Percentiles rank a stretch among this genome's conserved stretches.
These are phyloP conservation scores for Kryphioiulus occultus DNA, from an alignment of 2,888 invertebrate species.

Conservation along the genomic window DNA sequence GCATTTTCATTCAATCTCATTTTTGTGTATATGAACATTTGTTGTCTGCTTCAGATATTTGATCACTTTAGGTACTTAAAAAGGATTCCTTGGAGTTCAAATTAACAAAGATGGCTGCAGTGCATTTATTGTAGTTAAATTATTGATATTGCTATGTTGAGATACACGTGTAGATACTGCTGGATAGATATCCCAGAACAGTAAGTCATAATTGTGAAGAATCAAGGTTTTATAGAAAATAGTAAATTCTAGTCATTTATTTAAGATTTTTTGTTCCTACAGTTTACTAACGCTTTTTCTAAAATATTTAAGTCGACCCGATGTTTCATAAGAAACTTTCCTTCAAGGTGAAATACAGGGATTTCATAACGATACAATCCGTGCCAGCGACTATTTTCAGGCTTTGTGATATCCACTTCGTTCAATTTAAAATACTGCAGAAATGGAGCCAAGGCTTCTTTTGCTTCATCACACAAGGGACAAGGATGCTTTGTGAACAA, in stretches of 20 bases:
- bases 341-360: conserved; percentile 86
- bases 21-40: no score
- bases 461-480: conserved; percentile 80
- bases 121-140: not conserved
- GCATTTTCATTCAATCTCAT: no score
- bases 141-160: not conserved
- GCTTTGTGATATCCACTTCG: conserved; percentile 78
- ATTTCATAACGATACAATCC: conserved; percentile 82
- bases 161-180: not conserved
- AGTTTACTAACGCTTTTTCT: not conserved
- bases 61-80: no score
- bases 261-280: not conserved
- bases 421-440: conserved; percentile 71
- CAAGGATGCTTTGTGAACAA: conserved; percentile 85
- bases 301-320: conserved; percentile 47
- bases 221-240: not conserved
- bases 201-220: not conserved
- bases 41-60: no score
- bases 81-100: not conserved
- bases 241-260: not conserved
- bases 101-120: not conserved
- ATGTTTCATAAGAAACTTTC: conserved; percentile 72
- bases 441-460: conserved; percentile 66
- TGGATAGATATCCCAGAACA: not conserved
- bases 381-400: conserved; percentile 76